Evolutionary conservation across 2,797 vertebrate genomes (phyloP), one percentile per base, ranked within the genome.

Genomic region (Pseudotriccus pelzelni): DNA sequence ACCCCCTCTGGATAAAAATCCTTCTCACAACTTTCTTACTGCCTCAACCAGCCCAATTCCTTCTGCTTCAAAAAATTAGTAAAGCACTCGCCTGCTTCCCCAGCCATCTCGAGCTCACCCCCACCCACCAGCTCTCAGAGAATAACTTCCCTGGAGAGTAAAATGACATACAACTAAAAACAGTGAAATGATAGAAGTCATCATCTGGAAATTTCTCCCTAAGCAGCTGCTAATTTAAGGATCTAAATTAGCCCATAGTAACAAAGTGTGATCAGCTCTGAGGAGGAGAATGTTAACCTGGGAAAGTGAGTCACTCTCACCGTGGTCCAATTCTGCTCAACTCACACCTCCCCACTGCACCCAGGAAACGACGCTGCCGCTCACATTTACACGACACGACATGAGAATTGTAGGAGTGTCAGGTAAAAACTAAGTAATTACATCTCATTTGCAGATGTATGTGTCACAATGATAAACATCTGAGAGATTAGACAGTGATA

Each of bases 141-240:
- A 74, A 63, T 25, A 37, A 30, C 44, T 55, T 80, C 86, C 89
- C 92, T 52, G 44, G 73, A 86, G 87, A 89, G 43, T n/a, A 85
- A 95, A 76, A 87, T 50, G 76, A 50, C 84, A 89, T 34, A 59
- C 58, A 79, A 75, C 25, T 81, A 32, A 62, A 94, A 78, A 6
- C 46, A 90, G 55, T 49, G 4, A 87, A 68, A 34, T 47, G 7
- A 75, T 80, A 82, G 36, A 87, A 89, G 47, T 81, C 52, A 89
- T 88, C 60, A 81, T 56, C 84, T 82, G 62, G 75, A 94, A 83
- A 90, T 52, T 39, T 83, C 85, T 91, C 62, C 79, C 73, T 75
- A 90, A 49, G 74, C 30, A 89, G 52, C 70, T 93, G 77, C 89
- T 93, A 86, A 93, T 78, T 87, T 50, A 52, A 89, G 68, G 52